Base-by-base conservation (phyloP, 1,140 invertebrate genomes). In the Xylocopa sonorina region DNA sequence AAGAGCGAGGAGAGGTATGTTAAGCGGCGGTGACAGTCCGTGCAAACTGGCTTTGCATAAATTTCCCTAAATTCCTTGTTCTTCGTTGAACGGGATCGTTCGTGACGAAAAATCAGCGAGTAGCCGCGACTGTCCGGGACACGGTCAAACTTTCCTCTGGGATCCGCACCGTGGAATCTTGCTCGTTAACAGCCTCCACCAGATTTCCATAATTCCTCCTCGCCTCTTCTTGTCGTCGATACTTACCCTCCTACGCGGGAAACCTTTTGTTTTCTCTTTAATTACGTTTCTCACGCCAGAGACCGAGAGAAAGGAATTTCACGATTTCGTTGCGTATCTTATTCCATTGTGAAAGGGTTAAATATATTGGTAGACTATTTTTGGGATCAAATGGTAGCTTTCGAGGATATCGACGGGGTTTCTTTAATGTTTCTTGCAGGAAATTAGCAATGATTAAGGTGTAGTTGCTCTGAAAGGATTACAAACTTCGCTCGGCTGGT, bases 31-130 rank as follows among this genome's bases (percentile, higher is more conserved):
- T 29, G 50, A 55, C 24, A n/a, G 32, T 27, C 50, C 67, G 67
- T 55, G 67, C 67, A 71, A 71, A 71, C 67, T 71, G 27, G 51
- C 34, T 57, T 55, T 71, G 51, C 67, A 71, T 71, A 71, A 71
- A 71, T 71, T 55, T 71, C 46, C 66, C 48, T 68, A 53, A 68
- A 68, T 68, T 68, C 48, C 29, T 51, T 68, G 66, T 68, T 53
- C 66, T 62, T 34, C 32, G 32, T 9, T 32, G 38, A n/a, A 18
- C 16, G 50, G 53, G 29, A 68, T 68, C 66, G 32, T 38, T 10
- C 16, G n/a, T 32, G 24, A 57, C n/a, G 67, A 71, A 41, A 55
- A 71, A 71, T 53, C 32, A 41, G 34, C n/a, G 27, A 38, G 51
- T 71, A 57, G 50, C 50, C 48, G 32, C 24, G 64, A n/a, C 46